Percentiles rank a stretch among this genome's conserved stretches.
Conservation (phyloP, 1,140 invertebrate genomes). For the Portunus trituberculatus region DNA sequence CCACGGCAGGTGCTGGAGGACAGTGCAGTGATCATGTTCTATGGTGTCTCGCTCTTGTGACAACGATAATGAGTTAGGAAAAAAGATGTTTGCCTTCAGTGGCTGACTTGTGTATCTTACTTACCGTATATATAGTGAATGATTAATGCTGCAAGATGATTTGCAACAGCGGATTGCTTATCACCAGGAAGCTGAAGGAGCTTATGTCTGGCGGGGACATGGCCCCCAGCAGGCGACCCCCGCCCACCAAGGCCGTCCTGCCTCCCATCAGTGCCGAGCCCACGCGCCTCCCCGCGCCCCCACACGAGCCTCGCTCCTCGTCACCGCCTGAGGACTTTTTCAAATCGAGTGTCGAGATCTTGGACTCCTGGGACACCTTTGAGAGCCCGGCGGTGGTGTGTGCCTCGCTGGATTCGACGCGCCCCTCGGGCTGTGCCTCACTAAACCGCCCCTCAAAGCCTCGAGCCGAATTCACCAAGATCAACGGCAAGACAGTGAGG, state of each 20-base stretch:
- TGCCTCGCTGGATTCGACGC: background rate
- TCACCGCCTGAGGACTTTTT: background rate
- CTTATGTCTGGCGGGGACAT: constrained; percentile 69
- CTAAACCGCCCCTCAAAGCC: constrained; percentile 45
- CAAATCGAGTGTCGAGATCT: background rate
- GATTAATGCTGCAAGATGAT: constrained; percentile 72
- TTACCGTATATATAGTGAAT: no score
- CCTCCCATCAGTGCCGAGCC: constrained; percentile 65
- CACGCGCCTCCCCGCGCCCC: background rate
- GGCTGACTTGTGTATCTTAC: background rate
- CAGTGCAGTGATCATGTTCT: background rate
- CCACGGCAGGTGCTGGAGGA: background rate
- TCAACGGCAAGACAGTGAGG: constrained; percentile 70
- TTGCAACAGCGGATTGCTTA: constrained; percentile 77
- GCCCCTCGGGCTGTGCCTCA: background rate
- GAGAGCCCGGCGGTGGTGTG: constrained; percentile 64
- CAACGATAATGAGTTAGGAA: background rate
- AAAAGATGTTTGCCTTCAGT: background rate
- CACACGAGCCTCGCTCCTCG: background rate
- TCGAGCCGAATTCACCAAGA: constrained; percentile 60
- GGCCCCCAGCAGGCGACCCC: constrained; percentile 54
- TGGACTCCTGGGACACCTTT: constrained; percentile 37
- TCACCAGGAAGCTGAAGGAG: constrained; percentile 77
- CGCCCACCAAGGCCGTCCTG: constrained; percentile 55
- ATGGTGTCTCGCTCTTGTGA: background rate